These are phyloP conservation scores for Simalia tracyae DNA, from an alignment of 2,797 vertebrate genomes.

Conservation along the genomic window DNA sequence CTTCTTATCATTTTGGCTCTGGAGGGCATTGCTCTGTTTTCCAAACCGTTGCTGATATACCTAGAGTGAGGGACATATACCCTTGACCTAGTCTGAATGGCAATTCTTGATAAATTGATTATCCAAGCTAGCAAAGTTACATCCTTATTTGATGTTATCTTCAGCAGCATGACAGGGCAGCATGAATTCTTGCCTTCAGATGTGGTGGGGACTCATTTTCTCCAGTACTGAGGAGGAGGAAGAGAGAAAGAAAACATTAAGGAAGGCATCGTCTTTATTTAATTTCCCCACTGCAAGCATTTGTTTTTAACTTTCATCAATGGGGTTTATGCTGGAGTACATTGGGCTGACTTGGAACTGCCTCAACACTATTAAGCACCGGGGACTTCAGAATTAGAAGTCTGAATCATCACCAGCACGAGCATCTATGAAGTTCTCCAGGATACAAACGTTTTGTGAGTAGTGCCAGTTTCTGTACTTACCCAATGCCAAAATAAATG, in stretches of 20 bases:
- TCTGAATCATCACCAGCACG: too few relatives aligned
- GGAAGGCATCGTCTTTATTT: constrained; percentile 38
- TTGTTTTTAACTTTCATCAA: background rate
- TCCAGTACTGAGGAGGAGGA: constrained; percentile 73
- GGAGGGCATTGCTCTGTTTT: background rate
- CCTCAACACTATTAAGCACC: background rate
- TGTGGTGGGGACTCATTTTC: constrained; percentile 69
- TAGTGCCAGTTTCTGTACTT: background rate
- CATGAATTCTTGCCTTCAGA: background rate
- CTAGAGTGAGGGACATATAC: background rate
- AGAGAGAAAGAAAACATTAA: constrained; percentile 41
- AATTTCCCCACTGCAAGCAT: constrained; percentile 8
- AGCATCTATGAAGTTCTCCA: background rate
- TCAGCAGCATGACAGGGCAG: constrained; percentile 1
- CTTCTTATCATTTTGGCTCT: background rate
- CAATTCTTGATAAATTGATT: background rate
- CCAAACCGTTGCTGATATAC: background rate
- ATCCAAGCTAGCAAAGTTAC: constrained; percentile 9
- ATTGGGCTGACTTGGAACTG: background rate
- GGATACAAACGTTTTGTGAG: background rate
- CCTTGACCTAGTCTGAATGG: background rate
- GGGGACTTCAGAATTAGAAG: background rate
- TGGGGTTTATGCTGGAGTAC: background rate
- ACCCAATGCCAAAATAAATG: background rate
- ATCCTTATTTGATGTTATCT: constrained; percentile 19